phyloP scores from a whole-genome alignment of 2,888 invertebrate genomes.

The Cylindroiulus punctatus region DNA sequence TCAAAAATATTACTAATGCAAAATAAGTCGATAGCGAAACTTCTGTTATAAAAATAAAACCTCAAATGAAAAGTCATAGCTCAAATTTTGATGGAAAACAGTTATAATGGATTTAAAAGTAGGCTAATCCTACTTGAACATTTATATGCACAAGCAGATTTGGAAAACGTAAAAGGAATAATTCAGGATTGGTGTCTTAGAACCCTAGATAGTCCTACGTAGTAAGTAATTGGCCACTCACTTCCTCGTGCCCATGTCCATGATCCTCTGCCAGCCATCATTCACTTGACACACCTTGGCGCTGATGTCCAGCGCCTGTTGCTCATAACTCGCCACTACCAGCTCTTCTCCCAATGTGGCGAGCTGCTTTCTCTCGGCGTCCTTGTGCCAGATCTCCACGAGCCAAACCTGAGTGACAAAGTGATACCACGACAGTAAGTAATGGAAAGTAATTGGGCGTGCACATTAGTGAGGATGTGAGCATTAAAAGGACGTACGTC shows the following conservation, averaged over 20 bases:
- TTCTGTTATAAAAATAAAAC: too few relatives aligned
- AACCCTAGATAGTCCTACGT: too few relatives aligned
- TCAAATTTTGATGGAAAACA: too few relatives aligned
- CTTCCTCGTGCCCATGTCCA: slow-evolving; percentile 53
- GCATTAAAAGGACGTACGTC: slow-evolving; percentile 51
- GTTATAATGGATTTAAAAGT: too few relatives aligned
- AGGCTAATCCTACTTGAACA: too few relatives aligned
- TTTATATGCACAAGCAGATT: too few relatives aligned
- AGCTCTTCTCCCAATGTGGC: slow-evolving; percentile 54
- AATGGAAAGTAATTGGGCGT: background rate
- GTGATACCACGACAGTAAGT: background rate
- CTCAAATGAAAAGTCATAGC: too few relatives aligned
- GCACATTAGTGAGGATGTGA: background rate
- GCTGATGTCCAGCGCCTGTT: slow-evolving; percentile 52
- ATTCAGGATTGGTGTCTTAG: too few relatives aligned
- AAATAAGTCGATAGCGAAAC: too few relatives aligned
- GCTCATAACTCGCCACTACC: slow-evolving; percentile 20
- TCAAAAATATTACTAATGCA: too few relatives aligned
- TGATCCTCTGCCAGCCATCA: slow-evolving; percentile 57
- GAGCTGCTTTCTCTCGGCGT: slow-evolving; percentile 52
- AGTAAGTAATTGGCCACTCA: slow-evolving; percentile 45
- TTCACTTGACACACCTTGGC: slow-evolving; percentile 52
- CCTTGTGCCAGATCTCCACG: slow-evolving; percentile 55
- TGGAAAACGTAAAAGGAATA: too few relatives aligned
- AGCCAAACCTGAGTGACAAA: slow-evolving; percentile 52